Evolutionary conservation across 2,113 vertebrate species (phyloP).

Genomic region (Mesocricetus auratus): DNA sequence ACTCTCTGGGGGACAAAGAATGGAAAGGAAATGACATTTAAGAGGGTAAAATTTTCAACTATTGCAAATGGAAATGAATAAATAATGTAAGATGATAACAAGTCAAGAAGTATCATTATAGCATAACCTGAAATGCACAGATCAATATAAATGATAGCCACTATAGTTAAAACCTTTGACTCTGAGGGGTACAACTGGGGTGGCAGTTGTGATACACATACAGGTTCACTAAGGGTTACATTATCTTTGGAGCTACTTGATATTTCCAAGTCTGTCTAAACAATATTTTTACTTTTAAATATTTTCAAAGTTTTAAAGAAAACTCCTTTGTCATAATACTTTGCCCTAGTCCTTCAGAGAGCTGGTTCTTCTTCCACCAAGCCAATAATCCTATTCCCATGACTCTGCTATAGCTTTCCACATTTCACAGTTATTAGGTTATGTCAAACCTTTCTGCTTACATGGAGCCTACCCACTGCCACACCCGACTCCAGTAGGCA

Average conservation of each 20-base stretch:
- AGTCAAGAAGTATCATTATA: slow-evolving; percentile 51
- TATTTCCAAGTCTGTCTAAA: slow-evolving; percentile 2
- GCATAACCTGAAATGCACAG: slow-evolving; percentile 17
- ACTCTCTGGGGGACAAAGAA: background rate
- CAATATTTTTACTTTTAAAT: slow-evolving; percentile 13
- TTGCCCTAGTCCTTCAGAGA: background rate
- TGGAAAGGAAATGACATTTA: slow-evolving; percentile 37
- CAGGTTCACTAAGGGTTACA: background rate
- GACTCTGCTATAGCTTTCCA: background rate
- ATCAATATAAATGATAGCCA: slow-evolving; percentile 35
- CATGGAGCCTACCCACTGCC: background rate
- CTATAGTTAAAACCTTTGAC: background rate
- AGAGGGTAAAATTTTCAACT: slow-evolving; percentile 13
- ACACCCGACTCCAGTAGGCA: background rate
- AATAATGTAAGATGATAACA: slow-evolving; percentile 30
- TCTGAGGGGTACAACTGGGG: background rate
- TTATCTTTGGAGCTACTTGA: background rate
- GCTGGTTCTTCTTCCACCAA: background rate
- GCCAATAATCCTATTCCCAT: background rate
- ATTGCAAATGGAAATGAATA: slow-evolving; percentile 43
- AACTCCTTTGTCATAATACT: background rate
- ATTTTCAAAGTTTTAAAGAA: slow-evolving; percentile 15
- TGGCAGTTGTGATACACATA: background rate
- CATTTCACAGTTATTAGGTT: background rate
- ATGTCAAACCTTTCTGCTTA: background rate